Evolutionary conservation across 64 coral and sea anemone species (phyloP), one percentile per base, ranked within the genome.

Genomic region (Anthopleura sola): DNA sequence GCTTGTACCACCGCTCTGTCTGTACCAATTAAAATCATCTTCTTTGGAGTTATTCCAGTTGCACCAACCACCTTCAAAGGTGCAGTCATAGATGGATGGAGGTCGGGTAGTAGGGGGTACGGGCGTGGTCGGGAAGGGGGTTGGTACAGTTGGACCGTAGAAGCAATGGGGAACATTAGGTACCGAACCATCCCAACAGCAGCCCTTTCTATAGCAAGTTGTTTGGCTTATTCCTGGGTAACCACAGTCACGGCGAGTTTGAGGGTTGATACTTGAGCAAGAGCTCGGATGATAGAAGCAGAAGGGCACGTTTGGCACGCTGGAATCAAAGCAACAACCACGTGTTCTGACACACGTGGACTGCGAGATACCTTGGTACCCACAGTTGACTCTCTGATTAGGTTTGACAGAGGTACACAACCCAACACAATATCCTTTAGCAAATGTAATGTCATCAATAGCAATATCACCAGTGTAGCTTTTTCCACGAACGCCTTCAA

Each of bases 231-330:
- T 96, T 57, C 94, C 84, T 71, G 29, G 31, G 53, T 54, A 96
- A 24, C 94, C 94, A 60, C 94, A 96, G 20, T 90, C 69, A 29
- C 87, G 94, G 18, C 94, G 87, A 68, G 47, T 78, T 46, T 87
- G 78, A 20, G 92, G 86, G 76, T 87, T 86, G 76, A 99, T 60
- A 7, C 85, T 94, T 20, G 66, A 60, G 80, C 97, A 99, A 1
- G 92, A 91, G 54, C 92, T 94, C 4, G 97, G 97, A 85, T 99
- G 97, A 37, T 94, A 99, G 79, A 95, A 99, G 49, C 97, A 99
- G 46, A 78, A 92, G 3, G 97, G 97, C 18, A 90, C 97, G 21
- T 94, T 91, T 23, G 75, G 88, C 37, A 95, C 92, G 60, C 88
- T 86, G 36, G 84, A 60, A 47, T 99, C 97, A 90, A 90, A 99